phyloP scores from a whole-genome alignment of 2,113 vertebrate genomes.

The Dicrurus megarhynchus region DNA sequence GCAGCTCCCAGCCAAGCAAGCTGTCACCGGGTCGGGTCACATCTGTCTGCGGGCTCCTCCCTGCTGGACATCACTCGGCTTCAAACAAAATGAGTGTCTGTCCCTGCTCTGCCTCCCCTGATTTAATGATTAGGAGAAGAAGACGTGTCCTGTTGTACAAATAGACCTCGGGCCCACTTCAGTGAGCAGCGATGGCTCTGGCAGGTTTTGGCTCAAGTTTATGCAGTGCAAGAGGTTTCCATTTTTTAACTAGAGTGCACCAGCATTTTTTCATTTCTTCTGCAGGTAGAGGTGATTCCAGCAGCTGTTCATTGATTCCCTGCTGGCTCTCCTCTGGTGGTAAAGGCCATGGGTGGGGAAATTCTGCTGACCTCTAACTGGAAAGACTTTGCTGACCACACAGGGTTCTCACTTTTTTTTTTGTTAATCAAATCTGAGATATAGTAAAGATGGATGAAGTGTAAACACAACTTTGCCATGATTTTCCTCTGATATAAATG shows the following conservation, averaged over 20 bases:
- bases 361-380: not conserved
- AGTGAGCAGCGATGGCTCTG: not conserved
- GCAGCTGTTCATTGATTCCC: not conserved
- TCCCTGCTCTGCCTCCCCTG: not conserved
- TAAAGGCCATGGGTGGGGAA: not conserved
- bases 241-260: not conserved
- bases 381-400: not conserved
- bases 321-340: not conserved
- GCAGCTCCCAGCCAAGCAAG: not conserved
- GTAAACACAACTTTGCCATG: not conserved
- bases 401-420: not conserved
- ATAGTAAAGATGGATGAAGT: not conserved
- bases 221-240: not conserved
- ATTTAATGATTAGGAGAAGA: not conserved
- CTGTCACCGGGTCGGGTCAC: not conserved
- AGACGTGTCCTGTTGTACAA: not conserved
- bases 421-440: not conserved
- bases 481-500: not conserved
- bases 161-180: not conserved
- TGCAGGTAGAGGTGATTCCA: not conserved
- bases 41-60: not conserved
- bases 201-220: not conserved
- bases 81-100: not conserved
- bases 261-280: not conserved
- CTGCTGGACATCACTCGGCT: not conserved